Conservation (phyloP, 2,888 invertebrate genomes). For the Synanthedon formicaeformis region DNA sequence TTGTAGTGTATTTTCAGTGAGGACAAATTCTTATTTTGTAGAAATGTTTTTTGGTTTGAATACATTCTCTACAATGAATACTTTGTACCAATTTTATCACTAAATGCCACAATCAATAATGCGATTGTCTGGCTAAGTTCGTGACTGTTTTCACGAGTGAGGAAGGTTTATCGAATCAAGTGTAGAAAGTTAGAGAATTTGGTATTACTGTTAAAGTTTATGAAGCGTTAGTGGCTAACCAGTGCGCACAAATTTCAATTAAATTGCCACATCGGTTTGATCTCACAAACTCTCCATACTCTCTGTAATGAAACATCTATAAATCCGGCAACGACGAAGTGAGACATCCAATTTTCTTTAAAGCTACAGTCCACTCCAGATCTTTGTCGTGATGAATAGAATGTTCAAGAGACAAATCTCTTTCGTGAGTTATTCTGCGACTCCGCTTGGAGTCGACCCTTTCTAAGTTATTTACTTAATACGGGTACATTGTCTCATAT, state of each 20-base stretch:
- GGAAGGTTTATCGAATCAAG: not conserved
- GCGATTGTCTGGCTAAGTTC: not conserved
- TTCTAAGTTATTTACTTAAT: constrained; percentile 30
- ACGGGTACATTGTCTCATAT: constrained; percentile 7
- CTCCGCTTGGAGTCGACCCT: constrained; percentile 20
- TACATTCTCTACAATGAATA: no score
- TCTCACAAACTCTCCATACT: not conserved
- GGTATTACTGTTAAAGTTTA: not conserved
- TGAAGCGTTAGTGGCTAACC: no score
- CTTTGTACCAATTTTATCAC: no score
- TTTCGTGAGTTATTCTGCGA: constrained; percentile 42
- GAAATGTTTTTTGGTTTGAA: no score
- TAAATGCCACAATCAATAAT: not conserved
- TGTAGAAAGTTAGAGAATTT: not conserved
- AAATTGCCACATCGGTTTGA: not conserved
- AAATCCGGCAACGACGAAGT: constrained; percentile 47
- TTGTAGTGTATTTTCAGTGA: no score
- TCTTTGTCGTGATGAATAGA: constrained; percentile 60
- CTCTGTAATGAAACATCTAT: constrained; percentile 22
- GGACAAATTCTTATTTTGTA: no score
- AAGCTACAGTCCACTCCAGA: constrained; percentile 57
- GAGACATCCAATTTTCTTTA: constrained; percentile 62
- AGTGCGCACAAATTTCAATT: not conserved
- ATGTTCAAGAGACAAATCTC: constrained; percentile 50
- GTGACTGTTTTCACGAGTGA: not conserved